Evolutionary conservation across 2,888 invertebrate species (phyloP), one percentile per base, ranked within the genome.

Genomic region (Aleiodes leptofemur): DNA sequence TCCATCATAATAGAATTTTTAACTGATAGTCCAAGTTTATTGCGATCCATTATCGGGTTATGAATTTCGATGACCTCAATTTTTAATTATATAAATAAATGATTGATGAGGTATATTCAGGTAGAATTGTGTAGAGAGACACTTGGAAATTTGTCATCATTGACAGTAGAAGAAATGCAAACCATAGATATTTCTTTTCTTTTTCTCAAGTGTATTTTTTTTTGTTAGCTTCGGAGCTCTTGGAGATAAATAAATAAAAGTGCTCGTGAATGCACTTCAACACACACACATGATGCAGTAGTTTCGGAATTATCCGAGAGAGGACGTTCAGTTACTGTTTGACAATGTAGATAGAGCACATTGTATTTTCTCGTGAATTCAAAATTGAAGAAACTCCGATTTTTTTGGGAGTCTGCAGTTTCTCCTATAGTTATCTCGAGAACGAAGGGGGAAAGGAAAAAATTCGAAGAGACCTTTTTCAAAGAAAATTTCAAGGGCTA

Each of bases 1-100:
- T 88, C 88, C 88, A 88, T 88, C 80, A 82, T 86, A 77, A 83
- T 80, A 69, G 82, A 81, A 72, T 83, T 83, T 64, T 83, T 85
- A 16, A 81, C 78, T 31, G 83, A 82, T 57, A 84, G 73, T 53
- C 81, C 75, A 31, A 81, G 77, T 71, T 80, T 82, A 70, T 80
- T 79, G 53, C 74, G 78, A 76, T 80, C 82, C 82, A 82, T 82
- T 48, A 16, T 59, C 59, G 31, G n/a, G 31, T 38, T 64, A 16
- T 48, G 48, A 48, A 16, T 48, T 64, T 48, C 23, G 16, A 29
- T 29, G 43, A 23, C 48, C 43, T 11, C n/a, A 43, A 48, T 64
- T 43, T 23, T 43, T 64, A 23, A 64, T 64, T 64, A 64, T 64
- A 48, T 64, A 64, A 64, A 64, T 43, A 23, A 23, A 29, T 43